phyloP scores from a whole-genome alignment of 2,888 invertebrate genomes.

The Acrobeloides nanus region DNA sequence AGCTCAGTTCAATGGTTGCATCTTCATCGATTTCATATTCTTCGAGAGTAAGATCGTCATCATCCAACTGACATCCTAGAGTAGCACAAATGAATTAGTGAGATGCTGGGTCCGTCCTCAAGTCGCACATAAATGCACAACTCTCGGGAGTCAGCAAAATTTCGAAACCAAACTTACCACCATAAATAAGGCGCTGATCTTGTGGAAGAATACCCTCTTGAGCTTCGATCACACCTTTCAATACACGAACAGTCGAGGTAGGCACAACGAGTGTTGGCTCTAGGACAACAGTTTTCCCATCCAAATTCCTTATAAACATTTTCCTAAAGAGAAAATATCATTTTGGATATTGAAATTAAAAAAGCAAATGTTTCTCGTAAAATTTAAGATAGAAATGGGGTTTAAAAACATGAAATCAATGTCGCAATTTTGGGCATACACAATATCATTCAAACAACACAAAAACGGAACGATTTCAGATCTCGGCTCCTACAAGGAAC shows the following conservation, averaged over 20 bases:
- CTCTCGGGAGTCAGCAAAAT: constrained; percentile 46
- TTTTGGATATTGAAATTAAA: no score
- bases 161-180: constrained; percentile 6
- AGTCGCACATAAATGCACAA: constrained; percentile 13
- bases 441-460: no score
- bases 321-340: no score
- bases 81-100: constrained; percentile 16
- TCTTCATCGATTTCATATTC: constrained; percentile 66
- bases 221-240: constrained; percentile 48
- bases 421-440: no score
- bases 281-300: constrained; percentile 69
- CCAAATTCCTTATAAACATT: constrained; percentile 83
- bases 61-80: constrained; percentile 62
- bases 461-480: no score
- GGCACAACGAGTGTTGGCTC: constrained; percentile 49
- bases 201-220: constrained; percentile 48
- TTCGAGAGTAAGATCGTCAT: constrained; percentile 41
- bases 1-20: constrained; percentile 61
- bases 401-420: no score
- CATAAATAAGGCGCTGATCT: constrained; percentile 45
- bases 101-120: constrained; percentile 48
- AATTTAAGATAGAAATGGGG: no score
- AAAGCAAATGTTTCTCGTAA: no score
- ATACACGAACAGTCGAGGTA: constrained; percentile 44
- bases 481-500: no score